Evolutionary conservation across 1,140 invertebrate genomes (phyloP).

Genomic region (Oscheius sp.): DNA sequence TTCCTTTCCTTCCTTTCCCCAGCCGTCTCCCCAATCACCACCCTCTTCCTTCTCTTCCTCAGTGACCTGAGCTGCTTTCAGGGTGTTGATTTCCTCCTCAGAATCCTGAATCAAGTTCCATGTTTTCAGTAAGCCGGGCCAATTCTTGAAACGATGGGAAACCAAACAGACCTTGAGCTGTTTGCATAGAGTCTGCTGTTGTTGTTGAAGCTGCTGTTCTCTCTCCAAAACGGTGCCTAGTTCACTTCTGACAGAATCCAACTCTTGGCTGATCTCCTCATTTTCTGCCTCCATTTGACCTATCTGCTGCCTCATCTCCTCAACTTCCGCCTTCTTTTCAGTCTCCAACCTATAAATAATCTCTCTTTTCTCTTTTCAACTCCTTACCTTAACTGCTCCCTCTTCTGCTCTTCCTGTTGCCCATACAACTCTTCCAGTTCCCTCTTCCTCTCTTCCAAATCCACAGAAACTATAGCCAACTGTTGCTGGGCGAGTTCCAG

Average conservation of each 20-base stretch:
- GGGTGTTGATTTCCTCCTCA: not conserved
- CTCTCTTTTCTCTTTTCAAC: not conserved
- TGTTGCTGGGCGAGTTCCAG: not conserved
- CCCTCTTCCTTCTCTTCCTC: not conserved
- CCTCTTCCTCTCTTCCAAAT: not conserved
- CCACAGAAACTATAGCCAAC: not conserved
- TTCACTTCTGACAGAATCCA: not conserved
- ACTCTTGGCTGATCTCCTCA: not conserved
- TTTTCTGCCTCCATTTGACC: not conserved
- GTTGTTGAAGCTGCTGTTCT: not conserved
- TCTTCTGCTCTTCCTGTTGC: not conserved
- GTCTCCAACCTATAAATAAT: not conserved
- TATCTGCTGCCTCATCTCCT: not conserved
- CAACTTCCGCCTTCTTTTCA: not conserved
- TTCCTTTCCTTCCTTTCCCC: not conserved
- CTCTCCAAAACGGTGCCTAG: not conserved
- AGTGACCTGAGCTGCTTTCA: not conserved
- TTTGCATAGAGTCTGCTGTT: too few relatives aligned
- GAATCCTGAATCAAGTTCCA: too few relatives aligned
- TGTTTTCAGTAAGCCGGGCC: too few relatives aligned
- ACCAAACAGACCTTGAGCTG: too few relatives aligned
- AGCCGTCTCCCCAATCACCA: not conserved
- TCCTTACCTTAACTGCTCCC: not conserved
- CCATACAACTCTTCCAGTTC: not conserved
- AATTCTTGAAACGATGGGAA: too few relatives aligned